These are phyloP conservation scores for Physella acuta DNA, from an alignment of 1,140 invertebrate species.

Conservation along the genomic window DNA sequence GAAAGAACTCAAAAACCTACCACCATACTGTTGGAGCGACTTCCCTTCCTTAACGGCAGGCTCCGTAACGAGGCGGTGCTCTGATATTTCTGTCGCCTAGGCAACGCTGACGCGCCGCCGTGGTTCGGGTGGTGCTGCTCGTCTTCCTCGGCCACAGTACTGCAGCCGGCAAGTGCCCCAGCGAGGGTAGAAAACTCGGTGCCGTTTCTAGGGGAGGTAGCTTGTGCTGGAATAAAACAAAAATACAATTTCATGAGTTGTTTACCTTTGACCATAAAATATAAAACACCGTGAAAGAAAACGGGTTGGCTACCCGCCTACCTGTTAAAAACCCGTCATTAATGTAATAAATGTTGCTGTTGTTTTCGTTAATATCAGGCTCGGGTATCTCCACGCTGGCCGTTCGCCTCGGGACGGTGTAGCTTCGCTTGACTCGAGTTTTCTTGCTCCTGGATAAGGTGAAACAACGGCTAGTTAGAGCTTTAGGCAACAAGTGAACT, in stretches of 20 bases:
- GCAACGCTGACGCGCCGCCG: not conserved
- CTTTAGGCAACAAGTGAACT: too few species aligned
- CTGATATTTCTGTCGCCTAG: conserved; percentile 26
- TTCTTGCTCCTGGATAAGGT: conserved; percentile 9
- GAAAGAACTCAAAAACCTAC: not conserved
- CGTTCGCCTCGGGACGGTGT: conserved; percentile 25
- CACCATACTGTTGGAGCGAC: conserved; percentile 28
- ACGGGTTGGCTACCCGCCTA: not conserved
- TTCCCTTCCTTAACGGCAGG: conserved; percentile 11
- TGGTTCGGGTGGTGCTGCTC: not conserved
- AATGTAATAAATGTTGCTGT: conserved; percentile 33
- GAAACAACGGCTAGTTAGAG: too few species aligned
- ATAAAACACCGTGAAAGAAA: not conserved
- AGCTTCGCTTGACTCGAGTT: conserved; percentile 22
- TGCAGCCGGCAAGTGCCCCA: not conserved
- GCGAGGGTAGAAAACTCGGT: not conserved
- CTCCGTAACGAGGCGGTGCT: conserved; percentile 29
- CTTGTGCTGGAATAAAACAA: not conserved
- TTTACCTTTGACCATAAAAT: not conserved
- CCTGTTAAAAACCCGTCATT: conserved; percentile 32
- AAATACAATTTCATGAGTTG: not conserved
- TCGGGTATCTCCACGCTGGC: conserved; percentile 23
- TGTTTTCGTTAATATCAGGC: conserved; percentile 23
- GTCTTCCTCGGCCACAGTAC: not conserved
- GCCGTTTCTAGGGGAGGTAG: not conserved